Evolutionary conservation across 1,140 invertebrate species (phyloP), one percentile per base, ranked within the genome.

Genomic region (Papilio glaucus): DNA sequence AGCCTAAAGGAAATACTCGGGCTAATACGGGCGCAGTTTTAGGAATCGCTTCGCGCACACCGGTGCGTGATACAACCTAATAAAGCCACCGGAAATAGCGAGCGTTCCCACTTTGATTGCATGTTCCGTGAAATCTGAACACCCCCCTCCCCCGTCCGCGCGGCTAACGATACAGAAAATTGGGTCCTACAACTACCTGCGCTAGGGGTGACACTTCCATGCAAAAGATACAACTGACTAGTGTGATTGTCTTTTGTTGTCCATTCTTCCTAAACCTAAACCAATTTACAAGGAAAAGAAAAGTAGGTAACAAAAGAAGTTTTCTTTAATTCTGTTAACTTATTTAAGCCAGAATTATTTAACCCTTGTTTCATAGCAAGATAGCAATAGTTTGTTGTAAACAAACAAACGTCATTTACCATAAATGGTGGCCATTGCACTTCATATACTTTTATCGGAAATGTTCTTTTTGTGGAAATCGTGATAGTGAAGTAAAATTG

Each of bases 111-210:
- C 69, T 57, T 71, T 60, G 49, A 71, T 71, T 71, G 69, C 53
- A 71, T 71, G 39, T 71, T 71, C 69, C 37, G 53, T 71, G 69
- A 71, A 71, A 71, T 71, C 69, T 61, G 53, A 26, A 61, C 53
- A 53, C 53, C 37, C 13, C 45, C 62, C 62, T 37, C 8, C n/a
- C 39, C 18, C 37, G 29, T 9, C 62, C 62, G 15, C 62, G 60
- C n/a, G 37, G 37, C 33, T 53, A 65, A 65, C 62, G 62, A 65
- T 65, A 65, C 33, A 37, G 62, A 65, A 38, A 65, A 65, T 65
- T 65, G 15, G 62, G 62, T 65, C 62, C 62, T 6, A 33, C 29
- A 33, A 38, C 33, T 65, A 65, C 62, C 62, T 65, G 62, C 62
- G n/a, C 0, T 39, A 65, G 33, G 62, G 62, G 15, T 39, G 62